A percentile compares a stretch with the other conserved stretches of the same genome.
Conservation (phyloP, 2,797 vertebrate species). For the Hybognathus amarus region DNA sequence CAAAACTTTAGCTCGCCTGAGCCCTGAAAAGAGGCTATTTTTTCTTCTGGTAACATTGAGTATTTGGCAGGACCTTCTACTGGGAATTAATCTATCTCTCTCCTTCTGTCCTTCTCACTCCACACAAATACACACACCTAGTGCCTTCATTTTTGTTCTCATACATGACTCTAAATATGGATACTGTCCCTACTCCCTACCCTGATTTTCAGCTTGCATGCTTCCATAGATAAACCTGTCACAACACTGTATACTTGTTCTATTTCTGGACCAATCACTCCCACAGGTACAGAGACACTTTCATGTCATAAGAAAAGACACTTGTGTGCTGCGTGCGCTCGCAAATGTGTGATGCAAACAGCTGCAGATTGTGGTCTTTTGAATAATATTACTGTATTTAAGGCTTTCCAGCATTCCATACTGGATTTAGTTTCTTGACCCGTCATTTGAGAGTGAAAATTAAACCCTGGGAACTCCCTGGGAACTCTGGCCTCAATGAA, state of each 20-base stretch:
- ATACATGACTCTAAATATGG: constrained; percentile 47
- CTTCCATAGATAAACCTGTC: constrained; percentile 50
- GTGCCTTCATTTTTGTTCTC: constrained; percentile 42
- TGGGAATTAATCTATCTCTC: constrained; percentile 44
- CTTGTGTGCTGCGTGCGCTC: not conserved
- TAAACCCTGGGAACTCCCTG: too few species aligned
- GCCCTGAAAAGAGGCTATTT: constrained; percentile 33
- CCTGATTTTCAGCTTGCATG: constrained; percentile 48
- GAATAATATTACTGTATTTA: constrained; percentile 1
- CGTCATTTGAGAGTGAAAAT: not conserved
- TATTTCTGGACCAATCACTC: constrained; percentile 46
- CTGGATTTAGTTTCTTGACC: not conserved
- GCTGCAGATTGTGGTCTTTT: constrained; percentile 1
- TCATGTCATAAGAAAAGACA: constrained; percentile 29
- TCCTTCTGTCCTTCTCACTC: constrained; percentile 38
- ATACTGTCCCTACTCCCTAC: constrained; percentile 37
- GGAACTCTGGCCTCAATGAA: not conserved
- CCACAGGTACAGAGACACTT: constrained; percentile 41
- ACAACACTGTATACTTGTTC: constrained; percentile 31
- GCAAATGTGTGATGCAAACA: not conserved
- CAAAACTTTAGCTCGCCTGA: constrained; percentile 21
- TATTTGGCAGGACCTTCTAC: constrained; percentile 51
- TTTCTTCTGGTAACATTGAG: constrained; percentile 45
- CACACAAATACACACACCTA: constrained; percentile 38
- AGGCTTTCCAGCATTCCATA: not conserved